phyloP scores from a whole-genome alignment of 1,140 invertebrate species.

The Rhagoletis pomonella region DNA sequence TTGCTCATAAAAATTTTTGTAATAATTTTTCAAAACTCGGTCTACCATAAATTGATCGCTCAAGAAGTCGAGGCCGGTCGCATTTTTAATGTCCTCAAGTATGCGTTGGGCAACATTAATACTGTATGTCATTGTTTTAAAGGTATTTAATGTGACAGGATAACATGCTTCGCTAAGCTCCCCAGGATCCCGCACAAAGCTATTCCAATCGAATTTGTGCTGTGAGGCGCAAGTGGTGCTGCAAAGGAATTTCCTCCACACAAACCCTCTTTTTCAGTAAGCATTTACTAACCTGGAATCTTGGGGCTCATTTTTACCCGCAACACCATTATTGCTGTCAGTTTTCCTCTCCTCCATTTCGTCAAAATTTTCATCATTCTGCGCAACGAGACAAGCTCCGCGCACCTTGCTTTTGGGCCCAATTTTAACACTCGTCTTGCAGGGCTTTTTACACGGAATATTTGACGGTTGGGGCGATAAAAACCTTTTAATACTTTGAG shows the following conservation, averaged over 20 bases:
- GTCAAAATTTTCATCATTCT: neutral
- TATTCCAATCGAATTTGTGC: slow-evolving; percentile 3
- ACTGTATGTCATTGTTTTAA: slow-evolving; percentile 26
- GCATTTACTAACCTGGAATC: too few relatives aligned
- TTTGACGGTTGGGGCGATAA: neutral
- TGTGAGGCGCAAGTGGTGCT: neutral
- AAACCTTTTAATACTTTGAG: slow-evolving; percentile 21
- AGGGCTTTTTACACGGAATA: neutral
- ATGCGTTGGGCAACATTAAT: neutral
- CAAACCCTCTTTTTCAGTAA: too few relatives aligned
- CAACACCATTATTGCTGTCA: neutral
- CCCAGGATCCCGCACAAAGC: slow-evolving; percentile 9
- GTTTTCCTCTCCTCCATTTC: neutral
- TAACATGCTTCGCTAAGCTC: neutral
- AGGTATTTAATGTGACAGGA: neutral
- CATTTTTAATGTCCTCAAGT: neutral
- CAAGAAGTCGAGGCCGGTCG: neutral
- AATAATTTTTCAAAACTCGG: slow-evolving; percentile 20
- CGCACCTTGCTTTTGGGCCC: neutral
- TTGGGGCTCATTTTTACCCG: too few relatives aligned
- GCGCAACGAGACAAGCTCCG: neutral
- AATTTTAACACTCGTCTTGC: neutral
- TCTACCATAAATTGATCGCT: neutral
- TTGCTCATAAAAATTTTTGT: slow-evolving; percentile 14
- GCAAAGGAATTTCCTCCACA: neutral